Percentiles rank a stretch among this genome's conserved stretches.
Conservation (phyloP, 2,888 invertebrate genomes). For the Cryptus viduatorius region DNA sequence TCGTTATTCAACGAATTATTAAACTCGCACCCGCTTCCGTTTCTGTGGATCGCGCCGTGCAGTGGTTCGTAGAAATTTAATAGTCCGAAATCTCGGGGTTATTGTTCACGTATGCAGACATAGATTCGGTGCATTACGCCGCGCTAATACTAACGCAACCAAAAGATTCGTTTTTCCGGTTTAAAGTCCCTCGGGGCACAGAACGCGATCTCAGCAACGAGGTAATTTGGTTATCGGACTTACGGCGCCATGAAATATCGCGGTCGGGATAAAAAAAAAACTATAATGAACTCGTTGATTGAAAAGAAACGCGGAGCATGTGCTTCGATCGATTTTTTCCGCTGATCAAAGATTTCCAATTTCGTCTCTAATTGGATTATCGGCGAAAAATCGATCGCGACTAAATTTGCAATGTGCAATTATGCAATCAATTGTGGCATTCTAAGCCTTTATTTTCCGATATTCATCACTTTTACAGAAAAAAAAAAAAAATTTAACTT, state of each 20-base stretch:
- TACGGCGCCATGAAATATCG: neutral
- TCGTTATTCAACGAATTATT: neutral
- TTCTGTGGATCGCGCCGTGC: neutral
- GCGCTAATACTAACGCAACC: neutral
- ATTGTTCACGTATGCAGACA: slow-evolving; percentile 24
- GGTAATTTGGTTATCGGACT: slow-evolving; percentile 55
- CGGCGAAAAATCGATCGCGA: no score
- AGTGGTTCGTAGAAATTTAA: slow-evolving; percentile 30
- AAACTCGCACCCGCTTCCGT: neutral
- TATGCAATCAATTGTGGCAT: no score
- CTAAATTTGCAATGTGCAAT: no score
- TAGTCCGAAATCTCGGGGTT: slow-evolving; percentile 34
- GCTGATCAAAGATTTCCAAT: no score
- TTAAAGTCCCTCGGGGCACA: slow-evolving; percentile 41
- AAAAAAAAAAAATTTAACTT: no score
- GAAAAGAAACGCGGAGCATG: no score
- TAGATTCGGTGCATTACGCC: slow-evolving; percentile 1
- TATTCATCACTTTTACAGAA: no score
- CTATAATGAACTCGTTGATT: no score
- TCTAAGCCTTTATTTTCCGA: no score
- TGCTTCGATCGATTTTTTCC: no score
- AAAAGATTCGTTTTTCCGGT: slow-evolving; percentile 2
- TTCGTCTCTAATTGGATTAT: no score
- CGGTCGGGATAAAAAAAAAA: no score
- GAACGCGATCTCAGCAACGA: slow-evolving; percentile 40